Conservation (phyloP, 2,113 vertebrate genomes). For the Plestiodon gilberti region DNA sequence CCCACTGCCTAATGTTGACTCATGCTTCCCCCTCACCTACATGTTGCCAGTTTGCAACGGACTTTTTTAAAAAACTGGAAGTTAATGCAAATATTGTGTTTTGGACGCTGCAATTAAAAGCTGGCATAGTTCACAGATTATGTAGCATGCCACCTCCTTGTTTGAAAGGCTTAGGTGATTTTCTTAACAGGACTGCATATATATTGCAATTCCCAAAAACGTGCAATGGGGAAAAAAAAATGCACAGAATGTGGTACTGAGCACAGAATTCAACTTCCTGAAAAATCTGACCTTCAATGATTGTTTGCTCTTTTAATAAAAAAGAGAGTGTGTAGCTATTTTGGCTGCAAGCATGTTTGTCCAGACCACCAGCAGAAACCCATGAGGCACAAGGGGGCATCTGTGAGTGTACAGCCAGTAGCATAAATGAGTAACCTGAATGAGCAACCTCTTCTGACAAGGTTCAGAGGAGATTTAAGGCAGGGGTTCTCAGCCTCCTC, state of each 20-base stretch:
- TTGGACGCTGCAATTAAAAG: not conserved
- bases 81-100: not conserved
- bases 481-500: no score
- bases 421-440: no score
- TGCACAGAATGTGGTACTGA: not conserved
- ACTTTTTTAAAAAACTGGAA: not conserved
- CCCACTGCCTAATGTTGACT: not conserved
- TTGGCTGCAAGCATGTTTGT: no score
- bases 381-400: no score
- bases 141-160: not conserved
- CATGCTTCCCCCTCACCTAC: not conserved
- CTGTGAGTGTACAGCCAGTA: no score
- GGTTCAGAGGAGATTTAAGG: no score
- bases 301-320: no score
- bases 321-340: no score
- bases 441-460: no score
- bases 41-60: not conserved
- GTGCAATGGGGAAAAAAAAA: not conserved
- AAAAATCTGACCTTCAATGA: no score
- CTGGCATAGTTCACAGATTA: not conserved
- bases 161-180: not conserved
- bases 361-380: no score
- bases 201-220: not conserved
- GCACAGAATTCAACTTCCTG: no score
- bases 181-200: not conserved